Conservation (phyloP, 2,797 vertebrate species). For the Limnodromus scolopaceus region DNA sequence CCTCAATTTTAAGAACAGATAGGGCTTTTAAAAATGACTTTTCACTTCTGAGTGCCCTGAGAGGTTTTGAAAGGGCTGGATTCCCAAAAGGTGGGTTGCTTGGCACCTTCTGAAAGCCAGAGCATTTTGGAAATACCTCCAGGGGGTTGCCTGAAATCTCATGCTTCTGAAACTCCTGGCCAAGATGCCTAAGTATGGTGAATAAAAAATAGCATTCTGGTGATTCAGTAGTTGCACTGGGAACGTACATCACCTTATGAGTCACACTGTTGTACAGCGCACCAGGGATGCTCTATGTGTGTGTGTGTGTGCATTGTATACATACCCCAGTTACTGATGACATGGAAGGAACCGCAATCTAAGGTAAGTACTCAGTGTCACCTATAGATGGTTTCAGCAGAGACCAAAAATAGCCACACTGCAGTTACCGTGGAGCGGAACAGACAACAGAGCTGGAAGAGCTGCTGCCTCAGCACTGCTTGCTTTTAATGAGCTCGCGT, state of each 20-base stretch:
- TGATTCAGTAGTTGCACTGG: neutral
- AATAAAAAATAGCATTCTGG: neutral
- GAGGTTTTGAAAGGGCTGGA: neutral
- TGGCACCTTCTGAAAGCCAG: neutral
- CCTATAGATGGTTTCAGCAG: neutral
- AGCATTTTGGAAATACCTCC: neutral
- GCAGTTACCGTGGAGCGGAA: neutral
- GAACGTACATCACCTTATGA: neutral
- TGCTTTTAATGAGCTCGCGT: neutral
- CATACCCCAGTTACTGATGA: neutral
- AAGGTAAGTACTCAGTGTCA: neutral
- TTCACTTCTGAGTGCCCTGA: neutral
- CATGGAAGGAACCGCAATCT: accelerated
- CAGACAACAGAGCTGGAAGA: neutral
- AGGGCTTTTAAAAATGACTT: neutral
- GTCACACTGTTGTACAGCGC: neutral
- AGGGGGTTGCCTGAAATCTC: neutral
- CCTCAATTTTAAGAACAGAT: neutral
- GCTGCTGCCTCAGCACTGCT: neutral
- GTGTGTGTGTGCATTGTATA: neutral
- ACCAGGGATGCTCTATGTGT: neutral
- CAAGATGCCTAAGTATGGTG: neutral
- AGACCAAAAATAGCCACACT: neutral
- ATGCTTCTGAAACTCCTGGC: neutral
- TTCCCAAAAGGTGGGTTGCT: neutral